These are phyloP conservation scores for Halictus ligatus DNA, from an alignment of 2,888 invertebrate species.

Conservation along the genomic window DNA sequence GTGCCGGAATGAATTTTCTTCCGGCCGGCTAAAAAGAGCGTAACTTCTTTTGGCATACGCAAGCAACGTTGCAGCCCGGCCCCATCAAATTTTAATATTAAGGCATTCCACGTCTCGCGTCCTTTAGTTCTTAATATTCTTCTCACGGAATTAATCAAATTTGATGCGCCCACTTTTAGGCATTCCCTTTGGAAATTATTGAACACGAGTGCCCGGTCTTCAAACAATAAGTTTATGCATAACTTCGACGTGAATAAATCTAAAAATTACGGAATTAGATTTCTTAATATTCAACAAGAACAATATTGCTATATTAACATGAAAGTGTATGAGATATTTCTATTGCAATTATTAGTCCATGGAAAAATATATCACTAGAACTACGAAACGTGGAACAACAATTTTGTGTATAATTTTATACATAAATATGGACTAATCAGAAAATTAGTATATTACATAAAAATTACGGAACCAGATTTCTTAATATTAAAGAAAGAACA, in stretches of 20 bases:
- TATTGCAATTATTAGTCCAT: no score
- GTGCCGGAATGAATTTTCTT: not conserved
- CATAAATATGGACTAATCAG: no score
- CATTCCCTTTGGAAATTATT: not conserved
- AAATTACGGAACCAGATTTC: no score
- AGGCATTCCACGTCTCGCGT: not conserved
- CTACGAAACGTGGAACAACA: no score
- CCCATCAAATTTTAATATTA: conserved; percentile 32
- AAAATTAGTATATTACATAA: no score
- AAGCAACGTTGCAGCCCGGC: not conserved
- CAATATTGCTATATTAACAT: no score
- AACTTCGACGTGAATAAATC: not conserved
- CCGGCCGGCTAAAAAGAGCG: not conserved
- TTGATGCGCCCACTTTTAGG: not conserved
- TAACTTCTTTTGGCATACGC: not conserved
- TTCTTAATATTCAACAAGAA: no score
- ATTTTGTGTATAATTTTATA: no score
- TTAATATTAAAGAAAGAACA: no score
- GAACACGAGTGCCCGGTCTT: not conserved
- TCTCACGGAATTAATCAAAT: not conserved
- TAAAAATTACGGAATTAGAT: no score
- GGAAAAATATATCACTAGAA: no score
- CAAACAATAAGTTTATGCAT: not conserved
- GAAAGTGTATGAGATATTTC: no score
- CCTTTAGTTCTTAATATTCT: not conserved